These are phyloP conservation scores for Ahaetulla prasina DNA, from an alignment of 2,113 vertebrate genomes.

Conservation along the genomic window DNA sequence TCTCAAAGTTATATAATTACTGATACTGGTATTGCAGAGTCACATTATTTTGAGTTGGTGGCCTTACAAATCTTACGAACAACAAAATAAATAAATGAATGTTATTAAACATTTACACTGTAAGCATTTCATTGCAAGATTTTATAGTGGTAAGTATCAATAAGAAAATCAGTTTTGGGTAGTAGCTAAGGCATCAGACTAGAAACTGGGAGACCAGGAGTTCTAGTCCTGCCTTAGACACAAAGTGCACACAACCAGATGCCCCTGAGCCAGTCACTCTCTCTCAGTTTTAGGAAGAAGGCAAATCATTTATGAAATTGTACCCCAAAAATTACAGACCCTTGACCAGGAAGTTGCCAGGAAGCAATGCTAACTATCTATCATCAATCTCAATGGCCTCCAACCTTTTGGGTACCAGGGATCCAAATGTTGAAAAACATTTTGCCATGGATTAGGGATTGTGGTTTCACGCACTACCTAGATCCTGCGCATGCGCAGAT, in stretches of 20 bases:
- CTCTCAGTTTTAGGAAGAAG: neutral
- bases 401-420: too few relatives aligned
- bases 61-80: neutral
- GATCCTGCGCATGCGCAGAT: too few relatives aligned
- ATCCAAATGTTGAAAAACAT: too few relatives aligned
- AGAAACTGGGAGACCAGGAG: neutral
- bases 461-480: too few relatives aligned
- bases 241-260: neutral
- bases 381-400: too few relatives aligned
- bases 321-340: neutral
- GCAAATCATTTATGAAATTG: neutral
- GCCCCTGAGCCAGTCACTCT: neutral
- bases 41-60: neutral
- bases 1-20: neutral
- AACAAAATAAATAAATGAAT: neutral
- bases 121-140: neutral
- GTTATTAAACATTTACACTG: neutral
- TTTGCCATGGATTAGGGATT: too few relatives aligned
- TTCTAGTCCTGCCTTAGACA: neutral
- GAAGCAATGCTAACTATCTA: neutral
- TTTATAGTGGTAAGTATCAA: neutral
- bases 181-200: neutral
- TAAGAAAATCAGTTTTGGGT: neutral
- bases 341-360: neutral
- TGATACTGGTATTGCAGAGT: neutral